Evolutionary conservation across 2,797 vertebrate species (phyloP).

Genomic region (Sciurus carolinensis): DNA sequence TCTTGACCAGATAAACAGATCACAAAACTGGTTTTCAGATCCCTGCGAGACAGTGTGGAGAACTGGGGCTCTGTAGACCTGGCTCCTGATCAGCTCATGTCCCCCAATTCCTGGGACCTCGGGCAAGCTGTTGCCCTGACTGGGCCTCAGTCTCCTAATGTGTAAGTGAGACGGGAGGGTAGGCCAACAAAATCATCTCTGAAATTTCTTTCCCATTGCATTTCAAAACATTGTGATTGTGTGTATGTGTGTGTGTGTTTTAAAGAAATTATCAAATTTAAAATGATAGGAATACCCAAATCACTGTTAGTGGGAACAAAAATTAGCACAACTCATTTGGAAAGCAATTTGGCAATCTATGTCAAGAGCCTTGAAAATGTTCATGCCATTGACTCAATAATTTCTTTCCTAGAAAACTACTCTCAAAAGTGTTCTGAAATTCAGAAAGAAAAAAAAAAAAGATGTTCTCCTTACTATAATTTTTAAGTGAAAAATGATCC

Average conservation of each 20-base stretch:
- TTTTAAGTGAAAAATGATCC: slow-evolving; percentile 61
- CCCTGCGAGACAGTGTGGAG: neutral
- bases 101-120: neutral
- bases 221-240: slow-evolving; percentile 61
- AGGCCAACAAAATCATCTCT: neutral
- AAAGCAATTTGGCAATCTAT: slow-evolving; percentile 78
- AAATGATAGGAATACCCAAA: slow-evolving; percentile 72
- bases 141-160: neutral
- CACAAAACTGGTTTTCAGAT: neutral
- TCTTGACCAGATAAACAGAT: slow-evolving; percentile 24
- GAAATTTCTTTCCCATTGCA: slow-evolving; percentile 22
- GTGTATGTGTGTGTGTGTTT: slow-evolving; percentile 14
- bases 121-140: neutral
- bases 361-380: slow-evolving; percentile 65
- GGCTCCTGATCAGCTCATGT: neutral
- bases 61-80: neutral
- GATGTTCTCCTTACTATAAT: neutral
- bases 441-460: slow-evolving; percentile 40
- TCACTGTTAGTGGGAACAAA: slow-evolving; percentile 58
- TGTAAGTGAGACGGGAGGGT: neutral
- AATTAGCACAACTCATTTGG: slow-evolving; percentile 74
- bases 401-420: slow-evolving; percentile 68
- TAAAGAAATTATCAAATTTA: slow-evolving; percentile 69
- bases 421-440: slow-evolving; percentile 58
- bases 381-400: slow-evolving; percentile 38